phyloP scores from a whole-genome alignment of 2,888 invertebrate genomes.

The Arrhopalites spinosus region DNA sequence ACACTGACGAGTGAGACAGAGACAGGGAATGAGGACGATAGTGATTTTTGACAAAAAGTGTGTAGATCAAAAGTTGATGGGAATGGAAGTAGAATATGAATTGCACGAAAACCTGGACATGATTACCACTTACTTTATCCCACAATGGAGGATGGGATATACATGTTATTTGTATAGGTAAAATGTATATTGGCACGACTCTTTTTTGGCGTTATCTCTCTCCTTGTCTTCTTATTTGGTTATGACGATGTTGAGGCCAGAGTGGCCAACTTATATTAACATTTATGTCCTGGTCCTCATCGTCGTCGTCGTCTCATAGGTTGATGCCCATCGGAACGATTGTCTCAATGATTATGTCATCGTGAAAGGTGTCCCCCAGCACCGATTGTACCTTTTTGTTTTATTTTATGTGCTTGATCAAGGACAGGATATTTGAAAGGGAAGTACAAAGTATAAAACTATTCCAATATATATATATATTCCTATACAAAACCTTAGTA shows the following conservation, averaged over 20 bases:
- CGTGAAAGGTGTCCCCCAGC: conserved; percentile 26
- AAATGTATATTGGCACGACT: not conserved
- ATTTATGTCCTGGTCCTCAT: not conserved
- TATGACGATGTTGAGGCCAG: not conserved
- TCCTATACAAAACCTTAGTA: too few species aligned
- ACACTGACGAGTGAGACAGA: too few species aligned
- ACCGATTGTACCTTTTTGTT: conserved; percentile 17
- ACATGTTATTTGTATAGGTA: not conserved
- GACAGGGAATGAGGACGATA: too few species aligned
- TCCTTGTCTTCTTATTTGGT: not conserved
- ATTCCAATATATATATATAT: not conserved
- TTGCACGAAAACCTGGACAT: conserved; percentile 7
- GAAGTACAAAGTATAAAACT: not conserved
- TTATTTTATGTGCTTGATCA: not conserved
- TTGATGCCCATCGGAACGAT: conserved; percentile 18
- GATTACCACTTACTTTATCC: not conserved
- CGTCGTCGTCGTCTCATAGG: conserved; percentile 1
- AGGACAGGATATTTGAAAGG: not conserved
- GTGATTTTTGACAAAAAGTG: too few species aligned
- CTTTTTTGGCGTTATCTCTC: not conserved
- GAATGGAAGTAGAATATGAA: too few species aligned
- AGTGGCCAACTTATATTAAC: not conserved
- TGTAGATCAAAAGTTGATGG: too few species aligned
- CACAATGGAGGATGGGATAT: not conserved
- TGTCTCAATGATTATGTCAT: conserved; percentile 25